These are phyloP conservation scores for Hemithea aestivaria DNA, from an alignment of 2,888 invertebrate genomes.

Conservation along the genomic window DNA sequence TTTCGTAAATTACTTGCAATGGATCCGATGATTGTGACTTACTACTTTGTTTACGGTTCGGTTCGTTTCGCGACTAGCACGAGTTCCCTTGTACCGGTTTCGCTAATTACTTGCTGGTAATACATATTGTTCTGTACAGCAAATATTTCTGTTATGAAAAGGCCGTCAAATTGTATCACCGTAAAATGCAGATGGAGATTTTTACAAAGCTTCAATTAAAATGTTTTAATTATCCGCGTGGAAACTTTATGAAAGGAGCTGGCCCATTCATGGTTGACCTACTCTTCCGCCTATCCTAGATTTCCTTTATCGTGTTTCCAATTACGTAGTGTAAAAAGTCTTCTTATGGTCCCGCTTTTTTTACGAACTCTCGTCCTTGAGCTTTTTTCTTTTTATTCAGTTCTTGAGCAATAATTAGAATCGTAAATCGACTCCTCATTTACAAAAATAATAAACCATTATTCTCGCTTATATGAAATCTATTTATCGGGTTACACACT, in stretches of 20 bases:
- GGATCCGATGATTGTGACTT: slow-evolving; percentile 51
- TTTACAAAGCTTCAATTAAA: slow-evolving; percentile 24
- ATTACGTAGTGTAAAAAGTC: slow-evolving; percentile 16
- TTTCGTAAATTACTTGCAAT: slow-evolving; percentile 56
- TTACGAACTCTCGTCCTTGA: slow-evolving; percentile 12
- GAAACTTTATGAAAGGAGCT: slow-evolving; percentile 17
- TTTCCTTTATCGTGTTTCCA: slow-evolving; percentile 18
- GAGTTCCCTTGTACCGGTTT: slow-evolving; percentile 17
- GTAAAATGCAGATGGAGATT: slow-evolving; percentile 16
- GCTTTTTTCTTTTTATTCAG: slow-evolving; percentile 7
- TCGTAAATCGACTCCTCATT: too few relatives aligned
- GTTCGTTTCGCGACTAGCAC: slow-evolving; percentile 23
- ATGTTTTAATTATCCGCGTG: slow-evolving; percentile 24
- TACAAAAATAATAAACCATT: too few relatives aligned
- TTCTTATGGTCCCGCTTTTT: slow-evolving; percentile 5
- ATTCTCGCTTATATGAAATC: too few relatives aligned
- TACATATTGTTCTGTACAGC: slow-evolving; percentile 17
- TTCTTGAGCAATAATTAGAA: neutral
- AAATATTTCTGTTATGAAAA: slow-evolving; percentile 15
- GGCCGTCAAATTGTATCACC: slow-evolving; percentile 15
- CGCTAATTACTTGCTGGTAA: slow-evolving; percentile 23
- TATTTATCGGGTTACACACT: too few relatives aligned
- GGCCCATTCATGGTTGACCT: slow-evolving; percentile 20
- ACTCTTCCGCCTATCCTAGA: slow-evolving; percentile 14
- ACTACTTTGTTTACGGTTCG: slow-evolving; percentile 39